Conservation (phyloP, 2,888 invertebrate species). For the Lamellibrachia columna region DNA sequence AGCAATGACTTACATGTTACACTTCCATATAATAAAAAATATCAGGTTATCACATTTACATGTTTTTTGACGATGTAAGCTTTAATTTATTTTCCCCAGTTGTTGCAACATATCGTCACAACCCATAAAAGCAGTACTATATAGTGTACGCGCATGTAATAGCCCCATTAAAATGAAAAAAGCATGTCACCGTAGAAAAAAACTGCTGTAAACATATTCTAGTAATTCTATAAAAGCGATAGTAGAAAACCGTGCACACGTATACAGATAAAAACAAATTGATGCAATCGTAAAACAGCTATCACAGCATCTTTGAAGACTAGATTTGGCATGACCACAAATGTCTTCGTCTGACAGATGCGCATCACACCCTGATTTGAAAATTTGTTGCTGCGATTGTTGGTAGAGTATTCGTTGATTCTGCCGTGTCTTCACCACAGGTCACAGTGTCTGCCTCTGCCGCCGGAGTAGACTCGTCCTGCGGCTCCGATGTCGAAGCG, state of each 20-base stretch:
- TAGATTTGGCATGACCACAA: not conserved
- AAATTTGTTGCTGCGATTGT: not conserved
- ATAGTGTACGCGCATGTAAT: not conserved
- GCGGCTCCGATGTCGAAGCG: not conserved
- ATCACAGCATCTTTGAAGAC: not conserved
- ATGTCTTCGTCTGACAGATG: not conserved
- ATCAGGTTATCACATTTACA: not conserved
- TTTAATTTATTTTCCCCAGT: not conserved
- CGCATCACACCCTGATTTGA: conserved; percentile 11
- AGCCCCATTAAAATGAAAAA: not conserved
- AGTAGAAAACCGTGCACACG: not conserved
- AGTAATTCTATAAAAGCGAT: not conserved
- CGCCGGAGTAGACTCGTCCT: not conserved
- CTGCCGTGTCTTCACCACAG: not conserved
- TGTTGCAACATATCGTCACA: not conserved
- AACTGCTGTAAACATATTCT: not conserved
- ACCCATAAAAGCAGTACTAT: not conserved
- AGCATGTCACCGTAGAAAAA: not conserved
- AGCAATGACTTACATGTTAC: not conserved
- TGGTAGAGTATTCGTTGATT: not conserved
- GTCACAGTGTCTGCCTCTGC: not conserved
- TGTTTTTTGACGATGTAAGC: not conserved
- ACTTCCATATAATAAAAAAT: not conserved
- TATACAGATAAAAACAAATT: not conserved
- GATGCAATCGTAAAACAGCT: not conserved